Conservation (phyloP, 2,113 vertebrate genomes). For the Pollachius pollachius region DNA sequence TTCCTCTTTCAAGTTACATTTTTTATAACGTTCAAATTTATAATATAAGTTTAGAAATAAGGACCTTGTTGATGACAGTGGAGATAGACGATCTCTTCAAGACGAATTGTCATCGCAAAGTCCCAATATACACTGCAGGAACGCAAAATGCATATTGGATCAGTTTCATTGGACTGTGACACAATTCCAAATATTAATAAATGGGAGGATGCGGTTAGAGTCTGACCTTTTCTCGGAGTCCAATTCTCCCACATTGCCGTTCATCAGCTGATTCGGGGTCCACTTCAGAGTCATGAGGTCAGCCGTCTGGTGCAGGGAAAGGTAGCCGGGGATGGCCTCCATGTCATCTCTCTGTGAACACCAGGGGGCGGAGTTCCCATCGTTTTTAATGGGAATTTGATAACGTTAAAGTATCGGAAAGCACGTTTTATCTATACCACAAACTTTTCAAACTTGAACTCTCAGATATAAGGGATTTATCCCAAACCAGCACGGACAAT, state of each 20-base stretch:
- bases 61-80: slow-evolving; percentile 98
- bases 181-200: background rate
- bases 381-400: background rate
- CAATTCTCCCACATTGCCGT: slow-evolving; percentile 89
- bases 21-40: too few relatives aligned
- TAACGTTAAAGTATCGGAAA: too few relatives aligned
- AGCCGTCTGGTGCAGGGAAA: slow-evolving; percentile 94
- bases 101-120: slow-evolving; percentile 94
- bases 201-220: background rate
- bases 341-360: slow-evolving; percentile 87
- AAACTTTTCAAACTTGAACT: too few relatives aligned
- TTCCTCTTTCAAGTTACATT: too few relatives aligned
- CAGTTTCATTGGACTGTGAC: background rate
- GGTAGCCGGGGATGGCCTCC: slow-evolving; percentile 93
- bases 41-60: background rate
- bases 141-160: background rate
- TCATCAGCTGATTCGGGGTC: slow-evolving; percentile 99
- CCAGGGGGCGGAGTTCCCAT: background rate
- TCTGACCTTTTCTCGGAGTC: slow-evolving; percentile 94
- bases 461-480: too few relatives aligned
- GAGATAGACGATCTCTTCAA: slow-evolving; percentile 96
- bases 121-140: slow-evolving; percentile 91
- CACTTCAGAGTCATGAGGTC: slow-evolving; percentile 97
- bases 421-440: too few relatives aligned
- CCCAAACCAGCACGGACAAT: too few relatives aligned